Evolutionary conservation across 2,888 invertebrate species (phyloP).

Genomic region (Melitaea athalia): DNA sequence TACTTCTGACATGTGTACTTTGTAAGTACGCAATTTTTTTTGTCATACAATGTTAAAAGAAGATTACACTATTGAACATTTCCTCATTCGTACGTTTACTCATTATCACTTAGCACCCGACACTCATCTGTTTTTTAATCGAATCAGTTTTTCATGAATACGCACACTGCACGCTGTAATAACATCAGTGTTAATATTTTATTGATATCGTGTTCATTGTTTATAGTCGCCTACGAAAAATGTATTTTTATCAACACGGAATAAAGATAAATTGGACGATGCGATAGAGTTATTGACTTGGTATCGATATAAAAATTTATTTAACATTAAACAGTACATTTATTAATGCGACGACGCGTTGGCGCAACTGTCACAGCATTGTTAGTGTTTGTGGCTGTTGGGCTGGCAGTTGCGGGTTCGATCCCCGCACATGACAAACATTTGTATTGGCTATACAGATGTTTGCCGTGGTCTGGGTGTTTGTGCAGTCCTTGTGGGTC

Average conservation of each 20-base stretch:
- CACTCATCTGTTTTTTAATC: conserved; percentile 30
- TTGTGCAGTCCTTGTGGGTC: too few species aligned
- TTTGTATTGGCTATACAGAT: too few species aligned
- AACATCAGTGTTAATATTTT: conserved; percentile 26
- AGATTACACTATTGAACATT: not conserved
- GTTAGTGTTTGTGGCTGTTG: too few species aligned
- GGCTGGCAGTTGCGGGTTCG: too few species aligned
- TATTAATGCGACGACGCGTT: too few species aligned
- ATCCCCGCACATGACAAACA: too few species aligned
- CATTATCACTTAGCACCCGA: conserved; percentile 30
- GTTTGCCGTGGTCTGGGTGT: too few species aligned
- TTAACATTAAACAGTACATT: conserved; percentile 5
- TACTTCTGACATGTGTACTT: too few species aligned
- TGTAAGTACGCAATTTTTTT: too few species aligned
- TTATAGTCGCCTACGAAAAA: conserved; percentile 24
- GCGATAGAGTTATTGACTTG: conserved; percentile 7
- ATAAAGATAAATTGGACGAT: conserved; percentile 10
- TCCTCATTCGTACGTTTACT: conserved; percentile 8
- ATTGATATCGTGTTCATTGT: conserved; percentile 23
- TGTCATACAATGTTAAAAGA: too few species aligned
- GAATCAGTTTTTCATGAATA: conserved; percentile 34
- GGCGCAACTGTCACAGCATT: too few species aligned
- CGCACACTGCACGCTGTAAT: conserved; percentile 26
- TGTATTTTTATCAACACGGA: conserved; percentile 18
- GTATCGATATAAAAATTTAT: conserved; percentile 5